A percentile compares a stretch with the other conserved stretches of the same genome.
phyloP scores from a whole-genome alignment of 2,113 vertebrate species.

The Danionella cerebrum region DNA sequence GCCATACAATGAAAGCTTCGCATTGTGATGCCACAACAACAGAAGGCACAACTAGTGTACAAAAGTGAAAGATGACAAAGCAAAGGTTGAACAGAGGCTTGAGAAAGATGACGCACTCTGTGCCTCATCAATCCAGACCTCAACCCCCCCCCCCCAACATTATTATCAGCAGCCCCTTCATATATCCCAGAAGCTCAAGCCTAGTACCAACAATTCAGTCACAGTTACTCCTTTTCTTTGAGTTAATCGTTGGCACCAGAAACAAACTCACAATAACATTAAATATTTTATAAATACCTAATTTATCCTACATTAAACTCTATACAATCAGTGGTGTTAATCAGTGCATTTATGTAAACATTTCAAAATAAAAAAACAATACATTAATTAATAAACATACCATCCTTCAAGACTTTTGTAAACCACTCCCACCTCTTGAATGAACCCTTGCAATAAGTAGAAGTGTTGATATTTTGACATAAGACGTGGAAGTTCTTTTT shows the following conservation, averaged over 20 bases:
- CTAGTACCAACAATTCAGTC: conserved; percentile 1
- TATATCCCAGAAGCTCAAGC: neutral
- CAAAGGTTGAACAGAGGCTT: neutral
- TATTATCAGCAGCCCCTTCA: neutral
- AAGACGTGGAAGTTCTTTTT: conserved; percentile 12
- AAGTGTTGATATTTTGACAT: conserved; percentile 2
- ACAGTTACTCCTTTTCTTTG: neutral
- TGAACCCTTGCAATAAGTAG: conserved; percentile 20
- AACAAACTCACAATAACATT: conserved; percentile 11
- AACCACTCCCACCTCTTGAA: conserved; percentile 32
- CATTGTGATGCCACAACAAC: conserved; percentile 29
- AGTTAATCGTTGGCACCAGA: conserved; percentile 9
- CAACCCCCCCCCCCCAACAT: neutral
- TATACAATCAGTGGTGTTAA: conserved; percentile 31
- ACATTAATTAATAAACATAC: conserved; percentile 22
- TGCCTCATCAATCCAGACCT: neutral
- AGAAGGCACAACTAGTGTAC: conserved; percentile 44
- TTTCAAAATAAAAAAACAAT: conserved; percentile 11
- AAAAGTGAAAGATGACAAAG: conserved; percentile 14
- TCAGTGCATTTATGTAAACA: conserved; percentile 35
- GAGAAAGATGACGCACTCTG: neutral
- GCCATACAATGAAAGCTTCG: conserved; percentile 31
- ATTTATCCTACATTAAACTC: conserved; percentile 17
- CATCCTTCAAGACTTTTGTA: conserved; percentile 14
- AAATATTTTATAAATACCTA: conserved; percentile 5